A percentile compares a stretch with the other conserved stretches of the same genome.
Conservation (phyloP, 2,113 vertebrate species). For the Cyanoderma ruficeps region DNA sequence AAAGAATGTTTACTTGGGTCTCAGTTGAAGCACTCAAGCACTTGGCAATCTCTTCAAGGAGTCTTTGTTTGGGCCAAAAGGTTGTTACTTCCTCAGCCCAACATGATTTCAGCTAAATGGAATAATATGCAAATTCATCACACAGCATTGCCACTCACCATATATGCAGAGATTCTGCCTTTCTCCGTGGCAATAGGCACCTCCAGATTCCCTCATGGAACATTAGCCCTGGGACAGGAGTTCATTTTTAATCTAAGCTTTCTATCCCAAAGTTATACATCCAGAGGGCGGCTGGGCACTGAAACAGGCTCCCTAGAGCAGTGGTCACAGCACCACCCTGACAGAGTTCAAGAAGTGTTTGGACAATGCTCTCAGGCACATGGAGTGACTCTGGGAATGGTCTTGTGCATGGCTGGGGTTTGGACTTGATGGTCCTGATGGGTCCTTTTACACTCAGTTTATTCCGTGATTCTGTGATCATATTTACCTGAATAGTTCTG, state of each 20-base stretch:
- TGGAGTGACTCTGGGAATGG: neutral
- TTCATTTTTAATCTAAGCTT: neutral
- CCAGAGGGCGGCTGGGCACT: neutral
- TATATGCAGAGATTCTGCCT: neutral
- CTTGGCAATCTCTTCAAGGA: neutral
- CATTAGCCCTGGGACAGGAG: neutral
- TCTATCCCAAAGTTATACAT: neutral
- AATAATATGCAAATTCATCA: neutral
- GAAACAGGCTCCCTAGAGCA: neutral
- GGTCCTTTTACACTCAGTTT: neutral
- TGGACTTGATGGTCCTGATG: neutral
- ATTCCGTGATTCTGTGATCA: neutral
- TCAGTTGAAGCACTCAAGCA: neutral
- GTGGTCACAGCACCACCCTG: neutral
- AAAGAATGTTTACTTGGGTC: neutral
- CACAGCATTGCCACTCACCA: neutral
- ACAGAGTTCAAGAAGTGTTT: neutral
- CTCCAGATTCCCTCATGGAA: neutral
- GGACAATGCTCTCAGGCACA: neutral
- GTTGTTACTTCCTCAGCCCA: neutral
- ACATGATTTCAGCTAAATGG: neutral
- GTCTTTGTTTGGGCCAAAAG: neutral
- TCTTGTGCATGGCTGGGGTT: neutral
- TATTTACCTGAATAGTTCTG: neutral
- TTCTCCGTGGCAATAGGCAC: neutral